Base-by-base conservation (phyloP, 2,888 invertebrate genomes). In the Protonemura montana region DNA sequence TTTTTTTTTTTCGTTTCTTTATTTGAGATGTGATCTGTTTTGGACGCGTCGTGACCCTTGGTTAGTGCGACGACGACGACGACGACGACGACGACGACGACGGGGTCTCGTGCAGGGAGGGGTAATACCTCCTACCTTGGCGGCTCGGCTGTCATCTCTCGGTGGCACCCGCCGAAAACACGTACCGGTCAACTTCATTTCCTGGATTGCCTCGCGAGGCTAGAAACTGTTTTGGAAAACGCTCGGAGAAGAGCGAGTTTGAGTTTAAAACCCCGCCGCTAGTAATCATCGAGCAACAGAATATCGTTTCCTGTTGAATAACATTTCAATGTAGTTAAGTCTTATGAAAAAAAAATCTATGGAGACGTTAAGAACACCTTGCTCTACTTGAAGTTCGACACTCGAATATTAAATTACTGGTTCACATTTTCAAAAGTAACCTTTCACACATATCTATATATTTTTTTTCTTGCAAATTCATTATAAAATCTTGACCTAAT, bases 401-500 rank as follows among this genome's bases (percentile, higher is more conserved):
- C 29, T 26, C 26, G 10, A 28, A 78, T 78, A 27, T 1, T 27
- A 28, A 28, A 27, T 59, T 16, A 59, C 13, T 5, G n/a, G n/a
- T n/a, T n/a, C n/a, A n/a, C 27, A 26, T 28, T 13, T 26, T 28
- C 2, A 29, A 29, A 81, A 30, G 0, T 29, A 29, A 78, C 81
- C 81, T 81, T 81, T 16, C 29, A n/a, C n/a, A n/a, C n/a, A 29
- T 29, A 35, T 81, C 16, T 13, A n/a, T 81, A 5, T 81, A n/a
- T n/a, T n/a, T n/a, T n/a, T n/a, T n/a, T n/a, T n/a, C n/a, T n/a
- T n/a, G n/a, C n/a, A n/a, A n/a, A n/a, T n/a, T n/a, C n/a, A n/a
- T n/a, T n/a, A n/a, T n/a, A n/a, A n/a, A n/a, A n/a, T 27, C 81
- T n/a, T 29, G 81, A 81, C 28, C 81, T 16, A n/a, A 81, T 81